These are phyloP conservation scores for Amiota minor DNA, from an alignment of 2,888 invertebrate species.

Conservation along the genomic window DNA sequence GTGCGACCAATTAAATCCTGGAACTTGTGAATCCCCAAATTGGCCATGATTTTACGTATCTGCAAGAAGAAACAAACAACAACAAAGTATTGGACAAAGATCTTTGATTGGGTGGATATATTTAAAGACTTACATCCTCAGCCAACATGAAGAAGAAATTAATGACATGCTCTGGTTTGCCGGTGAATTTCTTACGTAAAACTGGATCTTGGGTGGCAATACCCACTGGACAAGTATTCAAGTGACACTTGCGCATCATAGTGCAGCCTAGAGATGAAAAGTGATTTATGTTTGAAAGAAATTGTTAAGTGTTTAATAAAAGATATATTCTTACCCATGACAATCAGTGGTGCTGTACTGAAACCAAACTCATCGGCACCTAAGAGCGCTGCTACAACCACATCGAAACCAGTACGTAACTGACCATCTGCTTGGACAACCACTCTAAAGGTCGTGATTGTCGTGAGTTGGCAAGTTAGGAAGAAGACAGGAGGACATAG, in stretches of 20 bases:
- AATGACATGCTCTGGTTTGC: conserved; percentile 97
- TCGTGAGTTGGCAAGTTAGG: conserved; percentile 1
- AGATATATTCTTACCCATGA: conserved; percentile 79
- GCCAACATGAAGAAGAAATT: conserved; percentile 98
- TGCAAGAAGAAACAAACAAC: conserved; percentile 60
- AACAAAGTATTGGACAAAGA: background rate
- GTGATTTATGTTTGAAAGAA: background rate
- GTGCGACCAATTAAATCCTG: conserved; percentile 94
- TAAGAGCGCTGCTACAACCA: conserved; percentile 93
- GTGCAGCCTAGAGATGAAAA: conserved; percentile 82
- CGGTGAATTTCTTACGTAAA: conserved; percentile 95
- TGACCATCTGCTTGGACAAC: conserved; percentile 98
- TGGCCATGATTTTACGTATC: conserved; percentile 93
- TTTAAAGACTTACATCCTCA: conserved; percentile 83
- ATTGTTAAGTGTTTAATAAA: background rate
- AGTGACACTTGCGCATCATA: conserved; percentile 99
- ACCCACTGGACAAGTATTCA: conserved; percentile 99
- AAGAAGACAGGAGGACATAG: conserved; percentile 64
- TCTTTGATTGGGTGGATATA: too few relatives aligned
- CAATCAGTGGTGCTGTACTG: conserved; percentile 97
- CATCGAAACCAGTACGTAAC: conserved; percentile 95
- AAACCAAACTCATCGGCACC: conserved; percentile 99
- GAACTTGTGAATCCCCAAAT: conserved; percentile 88
- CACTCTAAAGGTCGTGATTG: conserved; percentile 77
- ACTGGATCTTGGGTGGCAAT: conserved; percentile 98